A percentile compares a stretch with the other conserved stretches of the same genome.
Evolutionary conservation across 2,888 invertebrate genomes (phyloP).

Genomic region (Plebejus melissa): DNA sequence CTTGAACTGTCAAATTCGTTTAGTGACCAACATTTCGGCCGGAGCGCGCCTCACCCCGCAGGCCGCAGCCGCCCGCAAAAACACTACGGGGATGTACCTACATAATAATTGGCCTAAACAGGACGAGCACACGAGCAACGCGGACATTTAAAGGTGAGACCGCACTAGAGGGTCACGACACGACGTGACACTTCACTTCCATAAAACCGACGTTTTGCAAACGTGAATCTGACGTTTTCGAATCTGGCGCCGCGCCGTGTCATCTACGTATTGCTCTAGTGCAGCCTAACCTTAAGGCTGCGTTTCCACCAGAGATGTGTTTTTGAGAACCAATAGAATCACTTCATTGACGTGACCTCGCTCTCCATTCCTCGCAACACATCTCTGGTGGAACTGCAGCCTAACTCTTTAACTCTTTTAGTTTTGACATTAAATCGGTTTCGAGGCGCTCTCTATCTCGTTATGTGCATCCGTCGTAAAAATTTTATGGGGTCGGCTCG

Average conservation of each 20-base stretch:
- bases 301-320: no score
- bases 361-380: no score
- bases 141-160: constrained; percentile 30
- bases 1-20: constrained; percentile 43
- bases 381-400: no score
- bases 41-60: constrained; percentile 39
- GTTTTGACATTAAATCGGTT: neutral
- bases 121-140: constrained; percentile 35
- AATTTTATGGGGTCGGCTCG: constrained; percentile 1
- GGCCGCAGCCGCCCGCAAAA: constrained; percentile 43
- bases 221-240: no score
- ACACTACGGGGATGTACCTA: constrained; percentile 40
- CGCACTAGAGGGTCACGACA: no score
- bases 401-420: neutral
- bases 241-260: no score
- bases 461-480: constrained; percentile 5
- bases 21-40: constrained; percentile 39
- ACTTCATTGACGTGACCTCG: no score
- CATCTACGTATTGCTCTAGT: no score
- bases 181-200: no score
- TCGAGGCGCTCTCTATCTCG: constrained; percentile 6
- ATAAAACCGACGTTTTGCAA: no score
- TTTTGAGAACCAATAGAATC: no score
- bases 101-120: constrained; percentile 40
- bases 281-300: no score